Conservation (phyloP, 2,113 vertebrate genomes). For the Elaphurus davidianus region DNA sequence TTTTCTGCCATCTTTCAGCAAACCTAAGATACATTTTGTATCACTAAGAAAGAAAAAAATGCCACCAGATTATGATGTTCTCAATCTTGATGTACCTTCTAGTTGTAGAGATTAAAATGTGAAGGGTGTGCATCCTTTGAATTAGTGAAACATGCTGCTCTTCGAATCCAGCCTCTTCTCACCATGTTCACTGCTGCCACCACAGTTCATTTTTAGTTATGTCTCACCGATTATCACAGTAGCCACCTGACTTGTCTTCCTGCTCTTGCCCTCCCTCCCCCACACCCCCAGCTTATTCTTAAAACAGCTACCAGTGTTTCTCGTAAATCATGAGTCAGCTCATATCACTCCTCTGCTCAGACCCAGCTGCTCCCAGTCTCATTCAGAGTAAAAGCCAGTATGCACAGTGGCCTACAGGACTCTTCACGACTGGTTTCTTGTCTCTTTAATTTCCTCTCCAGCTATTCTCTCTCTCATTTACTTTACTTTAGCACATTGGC, state of each 20-base stretch:
- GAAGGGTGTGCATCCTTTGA: background rate
- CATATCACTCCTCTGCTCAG: background rate
- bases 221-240: background rate
- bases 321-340: background rate
- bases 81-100: background rate
- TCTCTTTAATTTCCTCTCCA: background rate
- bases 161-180: background rate
- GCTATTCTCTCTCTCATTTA: background rate
- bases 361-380: background rate
- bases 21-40: background rate
- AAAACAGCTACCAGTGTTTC: background rate
- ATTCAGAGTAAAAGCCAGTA: background rate
- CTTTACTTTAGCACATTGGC: background rate
- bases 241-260: background rate
- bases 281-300: background rate
- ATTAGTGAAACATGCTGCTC: background rate
- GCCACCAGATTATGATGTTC: background rate
- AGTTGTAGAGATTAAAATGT: background rate
- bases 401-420: background rate
- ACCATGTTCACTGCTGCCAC: background rate
- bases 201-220: background rate
- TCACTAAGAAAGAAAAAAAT: background rate
- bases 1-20: background rate
- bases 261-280: background rate
- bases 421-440: background rate